Base-by-base conservation (phyloP, 2,797 vertebrate genomes). In the Mallotus villosus region DNA sequence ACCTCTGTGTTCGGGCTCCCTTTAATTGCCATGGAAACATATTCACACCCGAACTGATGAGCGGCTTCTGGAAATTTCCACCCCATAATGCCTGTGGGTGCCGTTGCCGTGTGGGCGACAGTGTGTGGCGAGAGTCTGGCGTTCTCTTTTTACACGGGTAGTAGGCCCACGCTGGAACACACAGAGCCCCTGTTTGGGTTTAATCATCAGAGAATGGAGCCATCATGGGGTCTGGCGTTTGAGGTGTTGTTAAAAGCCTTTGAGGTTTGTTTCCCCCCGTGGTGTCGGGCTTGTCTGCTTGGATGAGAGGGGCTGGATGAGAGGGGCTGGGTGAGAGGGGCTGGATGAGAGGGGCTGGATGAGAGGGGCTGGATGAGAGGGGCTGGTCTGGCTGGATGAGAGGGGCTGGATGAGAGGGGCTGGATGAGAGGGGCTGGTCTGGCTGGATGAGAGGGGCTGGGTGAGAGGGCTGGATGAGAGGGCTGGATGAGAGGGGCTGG, bases 231-330 rank as follows among this genome's bases (percentile, higher is more conserved):
- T 86, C 87, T 84, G 82, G 83, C 80, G 85, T 90, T 90, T 88
- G 87, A 91, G 90, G 86, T 90, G 90, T 88, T 90, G 88, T 91
- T 91, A 32, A 91, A 91, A 90, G 89, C 89, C 85, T 90, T 88
- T 90, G 86, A 88, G 86, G 87, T 88, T 89, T 90, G 1, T 89
- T 86, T 89, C 85, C 87, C 90, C 65, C 82, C 85, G 86, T 87
- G 86, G 87, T 86, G 85, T 86, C 5, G 32, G 83, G 88, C 89
- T 86, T 89, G 87, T 87, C 80, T 83, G 84, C 81, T 82, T 16
- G 84, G 90, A 87, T 91, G 89, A 90, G 86, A 90, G 84, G 77
- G 81, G 88, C 85, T 91, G 85, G 80, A 75, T 2, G 32, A 6
- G 32, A 4, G 32, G 32, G 32, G n/a, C n/a, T 16, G 84, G 90